phyloP scores from a whole-genome alignment of 2,113 vertebrate genomes.

The Syngnathus floridae region DNA sequence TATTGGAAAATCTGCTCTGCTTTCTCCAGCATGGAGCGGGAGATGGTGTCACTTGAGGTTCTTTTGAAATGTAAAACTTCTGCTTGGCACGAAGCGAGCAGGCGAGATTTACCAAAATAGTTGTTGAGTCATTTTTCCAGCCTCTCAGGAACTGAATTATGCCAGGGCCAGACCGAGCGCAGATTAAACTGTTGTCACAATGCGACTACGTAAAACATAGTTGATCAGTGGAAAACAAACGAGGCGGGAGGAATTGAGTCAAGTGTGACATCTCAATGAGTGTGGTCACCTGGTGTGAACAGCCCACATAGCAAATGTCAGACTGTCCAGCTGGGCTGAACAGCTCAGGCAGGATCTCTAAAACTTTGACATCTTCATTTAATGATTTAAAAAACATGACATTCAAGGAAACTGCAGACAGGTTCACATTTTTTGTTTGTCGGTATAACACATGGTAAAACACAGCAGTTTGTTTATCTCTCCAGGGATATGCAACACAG shows the following conservation, averaged over 20 bases:
- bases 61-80: constrained; percentile 1
- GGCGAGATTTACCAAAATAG: not conserved
- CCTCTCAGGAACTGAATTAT: not conserved
- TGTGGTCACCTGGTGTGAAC: constrained; percentile 52
- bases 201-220: not conserved
- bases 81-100: not conserved
- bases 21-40: not conserved
- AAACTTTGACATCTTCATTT: not conserved
- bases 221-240: constrained; percentile 9
- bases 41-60: not conserved
- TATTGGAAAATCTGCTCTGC: not conserved
- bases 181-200: no score
- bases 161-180: no score
- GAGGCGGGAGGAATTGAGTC: constrained; percentile 46
- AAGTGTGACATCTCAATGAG: constrained; percentile 45
- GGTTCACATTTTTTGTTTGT: constrained; percentile 19
- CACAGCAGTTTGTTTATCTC: constrained; percentile 28
- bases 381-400: not conserved
- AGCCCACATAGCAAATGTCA: constrained; percentile 55
- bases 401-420: not conserved
- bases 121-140: not conserved
- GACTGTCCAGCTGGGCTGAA: constrained; percentile 39
- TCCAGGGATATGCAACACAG: constrained; percentile 10
- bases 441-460: constrained; percentile 35
- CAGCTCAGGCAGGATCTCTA: constrained; percentile 30